These are phyloP conservation scores for Callosobruchus maculatus DNA, from an alignment of 2,888 invertebrate species.

Conservation along the genomic window DNA sequence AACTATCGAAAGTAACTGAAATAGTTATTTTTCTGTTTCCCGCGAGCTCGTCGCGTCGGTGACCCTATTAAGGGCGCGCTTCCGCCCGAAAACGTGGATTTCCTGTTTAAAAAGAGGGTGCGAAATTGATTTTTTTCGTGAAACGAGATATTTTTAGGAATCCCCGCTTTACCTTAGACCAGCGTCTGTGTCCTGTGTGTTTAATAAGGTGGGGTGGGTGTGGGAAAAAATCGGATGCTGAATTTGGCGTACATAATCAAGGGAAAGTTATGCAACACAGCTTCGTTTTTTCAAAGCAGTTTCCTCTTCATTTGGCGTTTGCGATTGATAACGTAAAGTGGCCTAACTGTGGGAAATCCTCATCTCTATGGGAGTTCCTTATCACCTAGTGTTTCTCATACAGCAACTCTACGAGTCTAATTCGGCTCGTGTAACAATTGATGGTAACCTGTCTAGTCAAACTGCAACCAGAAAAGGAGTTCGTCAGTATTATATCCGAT, in stretches of 20 bases:
- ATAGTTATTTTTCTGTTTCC: conserved; percentile 22
- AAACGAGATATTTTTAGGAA: conserved; percentile 43
- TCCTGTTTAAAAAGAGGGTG: conserved; percentile 42
- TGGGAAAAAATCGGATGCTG: neutral
- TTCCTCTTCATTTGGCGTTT: too few species aligned
- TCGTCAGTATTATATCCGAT: too few species aligned
- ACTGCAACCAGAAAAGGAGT: too few species aligned
- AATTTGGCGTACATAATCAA: neutral
- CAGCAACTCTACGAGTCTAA: too few species aligned
- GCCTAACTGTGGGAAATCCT: too few species aligned
- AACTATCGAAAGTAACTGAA: conserved; percentile 26
- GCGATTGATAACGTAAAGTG: too few species aligned
- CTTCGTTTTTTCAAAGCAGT: too few species aligned
- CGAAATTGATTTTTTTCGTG: conserved; percentile 39
- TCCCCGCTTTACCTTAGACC: neutral
- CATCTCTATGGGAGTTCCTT: too few species aligned
- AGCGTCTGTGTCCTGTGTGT: neutral
- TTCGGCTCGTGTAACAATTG: too few species aligned
- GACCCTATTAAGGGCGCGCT: conserved; percentile 29
- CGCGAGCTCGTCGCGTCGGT: conserved; percentile 3
- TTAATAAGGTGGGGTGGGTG: neutral
- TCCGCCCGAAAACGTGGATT: conserved; percentile 36
- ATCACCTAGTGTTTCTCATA: too few species aligned
- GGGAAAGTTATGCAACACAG: too few species aligned
- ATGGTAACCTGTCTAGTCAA: too few species aligned